phyloP scores from a whole-genome alignment of 2,888 invertebrate species.

The Ochropleura leucogaster region DNA sequence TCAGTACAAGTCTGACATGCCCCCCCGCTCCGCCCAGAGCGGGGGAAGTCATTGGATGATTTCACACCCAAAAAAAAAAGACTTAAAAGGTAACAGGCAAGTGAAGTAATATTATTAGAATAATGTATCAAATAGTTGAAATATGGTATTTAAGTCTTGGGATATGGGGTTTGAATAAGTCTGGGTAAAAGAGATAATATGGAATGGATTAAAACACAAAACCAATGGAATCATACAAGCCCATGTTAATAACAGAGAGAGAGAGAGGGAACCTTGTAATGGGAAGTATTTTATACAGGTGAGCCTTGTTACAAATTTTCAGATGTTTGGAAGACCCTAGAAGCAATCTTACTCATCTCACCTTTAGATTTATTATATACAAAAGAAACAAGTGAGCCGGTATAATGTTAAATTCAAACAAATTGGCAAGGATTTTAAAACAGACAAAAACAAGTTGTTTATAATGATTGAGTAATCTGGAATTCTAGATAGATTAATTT shows the following conservation, averaged over 20 bases:
- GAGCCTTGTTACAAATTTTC: background rate
- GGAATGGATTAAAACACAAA: background rate
- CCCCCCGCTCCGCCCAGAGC: too few relatives aligned
- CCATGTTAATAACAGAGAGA: background rate
- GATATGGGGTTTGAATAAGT: background rate
- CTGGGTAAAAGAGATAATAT: background rate
- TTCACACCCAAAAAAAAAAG: too few relatives aligned
- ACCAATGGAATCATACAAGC: background rate
- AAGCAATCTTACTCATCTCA: background rate
- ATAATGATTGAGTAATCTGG: slow-evolving; percentile 14
- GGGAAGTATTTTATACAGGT: too few relatives aligned
- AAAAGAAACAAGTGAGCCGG: background rate
- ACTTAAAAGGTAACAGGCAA: too few relatives aligned
- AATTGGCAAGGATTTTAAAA: slow-evolving; percentile 15
- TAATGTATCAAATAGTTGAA: background rate
- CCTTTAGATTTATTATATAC: background rate
- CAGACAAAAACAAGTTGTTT: slow-evolving; percentile 15
- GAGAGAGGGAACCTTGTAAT: too few relatives aligned
- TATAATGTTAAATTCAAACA: slow-evolving; percentile 9
- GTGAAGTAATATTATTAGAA: background rate
- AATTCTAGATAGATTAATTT: slow-evolving; percentile 14
- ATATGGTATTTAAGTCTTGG: background rate
- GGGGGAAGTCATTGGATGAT: too few relatives aligned
- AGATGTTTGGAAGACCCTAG: background rate
- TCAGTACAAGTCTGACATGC: too few relatives aligned